These are phyloP conservation scores for Bungarus multicinctus DNA, from an alignment of 2,113 vertebrate species.

Conservation along the genomic window DNA sequence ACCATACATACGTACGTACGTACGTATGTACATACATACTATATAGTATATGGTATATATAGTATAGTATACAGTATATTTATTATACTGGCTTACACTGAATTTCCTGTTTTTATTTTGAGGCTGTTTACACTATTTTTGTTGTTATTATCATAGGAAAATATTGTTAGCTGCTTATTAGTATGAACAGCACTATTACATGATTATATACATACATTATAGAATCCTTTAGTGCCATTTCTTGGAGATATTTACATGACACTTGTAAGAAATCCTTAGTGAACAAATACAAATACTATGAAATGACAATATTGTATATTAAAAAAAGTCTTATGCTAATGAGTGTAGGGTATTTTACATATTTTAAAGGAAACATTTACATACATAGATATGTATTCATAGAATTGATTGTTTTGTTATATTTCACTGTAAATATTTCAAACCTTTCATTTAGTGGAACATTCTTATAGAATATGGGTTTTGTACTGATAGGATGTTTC, in stretches of 20 bases:
- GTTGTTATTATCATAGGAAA: background rate
- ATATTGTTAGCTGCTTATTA: background rate
- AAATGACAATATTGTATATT: constrained; percentile 42
- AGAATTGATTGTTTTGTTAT: constrained; percentile 71
- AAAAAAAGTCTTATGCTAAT: background rate
- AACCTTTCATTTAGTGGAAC: constrained; percentile 62
- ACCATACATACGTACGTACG: too few species aligned
- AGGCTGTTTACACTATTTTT: background rate
- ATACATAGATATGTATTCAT: constrained; percentile 49
- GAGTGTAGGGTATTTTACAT: constrained; percentile 29
- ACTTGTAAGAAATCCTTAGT: constrained; percentile 23
- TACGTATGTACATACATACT: too few species aligned
- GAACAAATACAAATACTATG: background rate
- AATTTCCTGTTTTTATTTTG: background rate
- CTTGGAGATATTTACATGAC: constrained; percentile 41
- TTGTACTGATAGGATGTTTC: constrained; percentile 82
- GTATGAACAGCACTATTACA: background rate
- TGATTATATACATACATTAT: background rate
- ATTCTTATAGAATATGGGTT: constrained; percentile 69
- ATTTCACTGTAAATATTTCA: constrained; percentile 67
- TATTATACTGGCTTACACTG: background rate
- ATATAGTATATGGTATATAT: too few species aligned
- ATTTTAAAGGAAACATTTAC: constrained; percentile 50
- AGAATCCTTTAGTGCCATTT: constrained; percentile 11
- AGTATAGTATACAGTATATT: too few species aligned